Conservation (phyloP, 2,888 invertebrate species). For the Tineola bisselliella region DNA sequence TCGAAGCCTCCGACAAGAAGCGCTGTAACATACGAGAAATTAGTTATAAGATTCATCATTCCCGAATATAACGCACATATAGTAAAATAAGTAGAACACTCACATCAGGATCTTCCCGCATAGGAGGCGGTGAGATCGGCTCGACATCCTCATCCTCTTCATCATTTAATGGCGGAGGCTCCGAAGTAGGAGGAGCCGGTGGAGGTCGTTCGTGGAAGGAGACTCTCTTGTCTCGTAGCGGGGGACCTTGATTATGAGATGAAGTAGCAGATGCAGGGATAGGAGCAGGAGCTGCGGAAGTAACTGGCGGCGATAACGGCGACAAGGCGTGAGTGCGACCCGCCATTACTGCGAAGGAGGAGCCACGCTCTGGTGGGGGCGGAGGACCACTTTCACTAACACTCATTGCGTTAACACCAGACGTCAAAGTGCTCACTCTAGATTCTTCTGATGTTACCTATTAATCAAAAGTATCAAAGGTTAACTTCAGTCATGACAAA, state of each 20-base stretch:
- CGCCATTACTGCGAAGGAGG: constrained; percentile 88
- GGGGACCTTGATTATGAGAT: constrained; percentile 17
- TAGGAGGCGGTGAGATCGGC: constrained; percentile 24
- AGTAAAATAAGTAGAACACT: constrained; percentile 37
- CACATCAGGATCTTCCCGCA: constrained; percentile 83
- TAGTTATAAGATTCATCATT: no score
- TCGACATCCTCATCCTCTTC: constrained; percentile 13
- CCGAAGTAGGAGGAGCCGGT: constrained; percentile 23
- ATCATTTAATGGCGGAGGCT: constrained; percentile 14
- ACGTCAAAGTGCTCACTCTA: constrained; percentile 26
- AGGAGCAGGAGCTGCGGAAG: constrained; percentile 34
- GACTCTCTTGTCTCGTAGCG: constrained; percentile 72
- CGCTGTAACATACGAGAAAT: constrained; percentile 51
- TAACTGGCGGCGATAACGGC: constrained; percentile 51
- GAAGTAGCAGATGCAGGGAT: neutral
- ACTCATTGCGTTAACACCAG: constrained; percentile 21
- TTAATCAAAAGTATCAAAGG: no score
- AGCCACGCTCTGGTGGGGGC: constrained; percentile 87
- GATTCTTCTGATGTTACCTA: constrained; percentile 25
- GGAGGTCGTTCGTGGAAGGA: constrained; percentile 77
- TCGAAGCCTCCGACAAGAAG: constrained; percentile 83
- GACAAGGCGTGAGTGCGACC: constrained; percentile 40
- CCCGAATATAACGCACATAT: no score
- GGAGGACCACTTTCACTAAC: constrained; percentile 52
- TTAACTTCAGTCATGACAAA: neutral